phyloP scores from a whole-genome alignment of 2,797 vertebrate genomes.

The Myotis myotis region DNA sequence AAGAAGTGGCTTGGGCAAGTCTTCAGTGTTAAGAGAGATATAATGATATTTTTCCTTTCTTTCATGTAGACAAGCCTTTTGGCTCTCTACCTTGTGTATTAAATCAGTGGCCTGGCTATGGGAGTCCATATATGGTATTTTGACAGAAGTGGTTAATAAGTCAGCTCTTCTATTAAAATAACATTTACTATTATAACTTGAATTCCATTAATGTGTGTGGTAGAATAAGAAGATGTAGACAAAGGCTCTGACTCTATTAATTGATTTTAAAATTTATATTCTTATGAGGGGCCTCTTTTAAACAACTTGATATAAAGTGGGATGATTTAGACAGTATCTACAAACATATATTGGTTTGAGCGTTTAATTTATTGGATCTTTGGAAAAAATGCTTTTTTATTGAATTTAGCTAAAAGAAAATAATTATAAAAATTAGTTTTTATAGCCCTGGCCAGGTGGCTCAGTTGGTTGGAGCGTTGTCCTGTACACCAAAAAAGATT shows the following conservation, averaged over 20 bases:
- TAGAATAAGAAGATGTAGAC: slow-evolving; percentile 39
- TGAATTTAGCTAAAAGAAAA: slow-evolving; percentile 39
- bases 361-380: slow-evolving; percentile 30
- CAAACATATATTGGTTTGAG: slow-evolving; percentile 50
- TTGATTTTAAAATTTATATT: slow-evolving; percentile 58
- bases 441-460: not conserved
- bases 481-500: not conserved
- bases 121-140: slow-evolving; percentile 50
- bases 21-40: slow-evolving; percentile 1
- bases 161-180: slow-evolving; percentile 63
- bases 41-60: slow-evolving; percentile 37
- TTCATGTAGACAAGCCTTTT: not conserved
- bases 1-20: slow-evolving; percentile 15
- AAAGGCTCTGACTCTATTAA: slow-evolving; percentile 37
- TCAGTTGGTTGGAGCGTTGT: not conserved
- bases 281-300: slow-evolving; percentile 42
- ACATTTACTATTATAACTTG: slow-evolving; percentile 63
- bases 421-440: slow-evolving; percentile 16
- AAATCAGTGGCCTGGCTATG: slow-evolving; percentile 26
- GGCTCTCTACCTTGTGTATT: not conserved
- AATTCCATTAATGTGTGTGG: slow-evolving; percentile 56
- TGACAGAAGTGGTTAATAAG: slow-evolving; percentile 56
- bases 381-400: slow-evolving; percentile 14
- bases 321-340: slow-evolving; percentile 12
- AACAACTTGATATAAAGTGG: slow-evolving; percentile 37